Evolutionary conservation across 2,797 vertebrate species (phyloP).

Genomic region (Lycodopsis pacificus): DNA sequence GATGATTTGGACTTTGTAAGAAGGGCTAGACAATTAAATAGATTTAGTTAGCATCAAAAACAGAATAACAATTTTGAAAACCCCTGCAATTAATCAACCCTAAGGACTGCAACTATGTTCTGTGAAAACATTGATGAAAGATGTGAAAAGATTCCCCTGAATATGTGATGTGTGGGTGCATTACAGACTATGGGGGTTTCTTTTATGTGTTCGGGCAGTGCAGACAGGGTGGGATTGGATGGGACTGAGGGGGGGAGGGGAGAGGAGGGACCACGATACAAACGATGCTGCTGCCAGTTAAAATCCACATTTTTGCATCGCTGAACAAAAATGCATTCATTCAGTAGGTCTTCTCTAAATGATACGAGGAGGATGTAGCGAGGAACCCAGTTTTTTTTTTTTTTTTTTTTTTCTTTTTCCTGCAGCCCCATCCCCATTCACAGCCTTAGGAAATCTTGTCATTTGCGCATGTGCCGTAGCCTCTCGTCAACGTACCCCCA

Average conservation of each 20-base stretch:
- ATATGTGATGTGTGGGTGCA: constrained; percentile 1
- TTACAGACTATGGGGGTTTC: not conserved
- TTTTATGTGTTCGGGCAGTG: constrained; percentile 33
- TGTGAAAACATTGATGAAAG: not conserved
- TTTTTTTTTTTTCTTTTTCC: not conserved
- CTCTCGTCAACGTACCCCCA: constrained; percentile 61
- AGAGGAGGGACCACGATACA: constrained; percentile 27
- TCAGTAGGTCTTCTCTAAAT: not conserved
- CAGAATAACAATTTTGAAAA: not conserved
- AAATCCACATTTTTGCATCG: constrained; percentile 10
- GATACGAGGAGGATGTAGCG: not conserved
- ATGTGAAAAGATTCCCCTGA: not conserved
- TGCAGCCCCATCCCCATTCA: constrained; percentile 53
- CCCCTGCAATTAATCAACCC: not conserved
- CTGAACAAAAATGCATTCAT: constrained; percentile 16
- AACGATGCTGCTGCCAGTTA: constrained; percentile 41
- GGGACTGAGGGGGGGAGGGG: constrained; percentile 43
- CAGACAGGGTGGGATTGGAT: constrained; percentile 12
- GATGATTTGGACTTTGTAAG: not conserved
- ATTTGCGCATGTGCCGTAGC: constrained; percentile 79
- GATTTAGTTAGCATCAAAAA: not conserved
- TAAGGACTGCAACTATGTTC: not conserved
- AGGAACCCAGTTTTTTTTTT: not conserved
- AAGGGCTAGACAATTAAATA: not conserved
- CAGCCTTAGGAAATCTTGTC: constrained; percentile 41